Evolutionary conservation across 2,888 invertebrate genomes (phyloP).

Genomic region (Cremastobaeus sp.): DNA sequence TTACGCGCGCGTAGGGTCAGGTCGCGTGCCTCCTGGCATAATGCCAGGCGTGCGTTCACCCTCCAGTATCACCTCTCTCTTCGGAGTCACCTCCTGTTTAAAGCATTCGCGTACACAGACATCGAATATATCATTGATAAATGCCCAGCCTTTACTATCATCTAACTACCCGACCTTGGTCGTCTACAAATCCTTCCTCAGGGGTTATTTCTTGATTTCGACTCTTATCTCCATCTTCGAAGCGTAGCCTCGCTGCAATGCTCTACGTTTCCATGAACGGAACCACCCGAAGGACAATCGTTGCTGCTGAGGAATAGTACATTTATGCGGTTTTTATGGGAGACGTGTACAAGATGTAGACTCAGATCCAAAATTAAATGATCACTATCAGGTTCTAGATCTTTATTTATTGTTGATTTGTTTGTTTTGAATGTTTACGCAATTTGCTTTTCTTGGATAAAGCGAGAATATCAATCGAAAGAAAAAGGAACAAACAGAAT

Average conservation of each 20-base stretch:
- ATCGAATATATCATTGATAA: conserved; percentile 75
- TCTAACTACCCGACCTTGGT: conserved; percentile 44
- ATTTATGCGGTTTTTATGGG: conserved; percentile 41
- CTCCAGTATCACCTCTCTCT: conserved; percentile 37
- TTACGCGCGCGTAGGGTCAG: conserved; percentile 68
- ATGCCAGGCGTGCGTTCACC: conserved; percentile 69
- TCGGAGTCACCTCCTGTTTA: conserved; percentile 59
- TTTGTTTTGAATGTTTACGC: no score
- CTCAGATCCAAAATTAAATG: background rate
- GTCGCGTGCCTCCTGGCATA: conserved; percentile 76
- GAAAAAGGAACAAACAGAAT: no score
- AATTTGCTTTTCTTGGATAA: no score
- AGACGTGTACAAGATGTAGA: conserved; percentile 27
- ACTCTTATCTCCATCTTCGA: conserved; percentile 52
- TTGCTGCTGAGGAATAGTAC: conserved; percentile 47
- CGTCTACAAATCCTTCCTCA: conserved; percentile 59
- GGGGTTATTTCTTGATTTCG: conserved; percentile 64
- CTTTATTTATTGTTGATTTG: conserved; percentile 11
- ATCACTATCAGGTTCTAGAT: conserved; percentile 4
- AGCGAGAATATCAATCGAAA: no score
- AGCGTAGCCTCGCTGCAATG: conserved; percentile 31
- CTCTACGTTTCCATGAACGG: conserved; percentile 46
- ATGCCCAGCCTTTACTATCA: conserved; percentile 69
- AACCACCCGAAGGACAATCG: conserved; percentile 16
- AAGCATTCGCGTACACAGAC: conserved; percentile 63